Evolutionary conservation across 2,113 vertebrate genomes (phyloP), one percentile per base, ranked within the genome.

Genomic region (Syrmaticus mikado): DNA sequence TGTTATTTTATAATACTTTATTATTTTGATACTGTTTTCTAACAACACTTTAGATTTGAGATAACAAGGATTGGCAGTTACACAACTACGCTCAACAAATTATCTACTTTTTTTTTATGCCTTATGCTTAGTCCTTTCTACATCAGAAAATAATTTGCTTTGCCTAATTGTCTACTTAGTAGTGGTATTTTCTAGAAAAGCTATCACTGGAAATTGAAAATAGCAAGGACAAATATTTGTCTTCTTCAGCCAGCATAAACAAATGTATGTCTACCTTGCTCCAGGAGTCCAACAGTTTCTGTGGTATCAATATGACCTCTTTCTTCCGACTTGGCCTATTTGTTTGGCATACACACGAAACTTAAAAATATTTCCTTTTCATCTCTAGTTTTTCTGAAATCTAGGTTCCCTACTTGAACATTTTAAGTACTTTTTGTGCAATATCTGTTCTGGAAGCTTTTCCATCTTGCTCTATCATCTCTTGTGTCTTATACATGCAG

Each of bases 1-100:
- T 52, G 46, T 92, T 89, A 89, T 89, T 92, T 89, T 91, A 68
- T 30, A 87, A 72, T 91, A 60, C 55, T 89, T 85, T 85, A 87
- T 86, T 93, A 93, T 94, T 92, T 72, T 64, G 28, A 64, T 90
- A 72, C 32, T 78, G 38, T 90, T 92, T 91, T 92, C 61, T 87
- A 92, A 57, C 28, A 93, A 57, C 34, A 85, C 32, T 83, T 95
- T 15, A 78, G 34, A 83, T 94, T 60, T 64, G 25, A 88, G 80
- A 86, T 92, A 86, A 87, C 45, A 77, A 78, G 25, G 41, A 83
- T 8, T 72, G 73, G 82, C 88, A 93, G 85, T 52, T 92, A 92
- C 61, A 57, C 12, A 34, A 72, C 28, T 11, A 27, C 25, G 71
- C 32, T 48, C 17, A 61, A 30, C 22, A 64, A 65, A 90, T 64